phyloP scores from a whole-genome alignment of 1,140 invertebrate species.

The Alviniconcha marisindica region DNA sequence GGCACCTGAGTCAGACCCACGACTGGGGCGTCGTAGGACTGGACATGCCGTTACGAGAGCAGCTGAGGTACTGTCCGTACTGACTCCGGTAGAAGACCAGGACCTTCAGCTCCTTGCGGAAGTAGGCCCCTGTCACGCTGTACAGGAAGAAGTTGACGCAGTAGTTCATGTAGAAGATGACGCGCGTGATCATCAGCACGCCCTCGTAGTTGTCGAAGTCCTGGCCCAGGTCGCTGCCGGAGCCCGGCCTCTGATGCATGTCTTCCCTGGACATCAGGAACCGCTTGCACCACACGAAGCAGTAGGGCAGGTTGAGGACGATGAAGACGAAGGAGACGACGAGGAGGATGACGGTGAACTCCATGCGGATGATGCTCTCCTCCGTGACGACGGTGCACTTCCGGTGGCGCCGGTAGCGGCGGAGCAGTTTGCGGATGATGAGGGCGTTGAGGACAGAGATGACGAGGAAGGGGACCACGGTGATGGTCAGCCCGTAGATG shows the following conservation, averaged over 20 bases:
- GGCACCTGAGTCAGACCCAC: conserved; percentile 27
- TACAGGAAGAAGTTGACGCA: conserved; percentile 73
- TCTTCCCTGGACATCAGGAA: conserved; percentile 43
- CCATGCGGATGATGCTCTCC: conserved; percentile 63
- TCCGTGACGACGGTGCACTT: conserved; percentile 59
- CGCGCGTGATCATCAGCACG: conserved; percentile 58
- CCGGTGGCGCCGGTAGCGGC: conserved; percentile 42
- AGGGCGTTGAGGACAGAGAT: conserved; percentile 64
- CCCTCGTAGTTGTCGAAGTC: conserved; percentile 42
- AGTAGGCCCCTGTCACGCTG: conserved; percentile 65
- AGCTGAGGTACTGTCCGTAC: neutral
- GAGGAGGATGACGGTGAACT: conserved; percentile 64
- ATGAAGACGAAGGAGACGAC: conserved; percentile 64
- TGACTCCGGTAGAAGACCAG: conserved; percentile 36
- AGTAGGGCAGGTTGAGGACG: conserved; percentile 66
- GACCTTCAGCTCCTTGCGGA: conserved; percentile 42
- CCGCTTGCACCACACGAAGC: conserved; percentile 62
- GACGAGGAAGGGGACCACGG: conserved; percentile 64
- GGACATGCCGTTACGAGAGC: conserved; percentile 7
- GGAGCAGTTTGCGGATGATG: conserved; percentile 60
- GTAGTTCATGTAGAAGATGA: conserved; percentile 72
- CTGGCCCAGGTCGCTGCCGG: neutral
- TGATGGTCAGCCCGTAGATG: conserved; percentile 64
- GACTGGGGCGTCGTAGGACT: conserved; percentile 27
- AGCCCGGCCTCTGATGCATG: neutral